phyloP scores from a whole-genome alignment of 2,797 vertebrate genomes.

The Esox lucius region DNA sequence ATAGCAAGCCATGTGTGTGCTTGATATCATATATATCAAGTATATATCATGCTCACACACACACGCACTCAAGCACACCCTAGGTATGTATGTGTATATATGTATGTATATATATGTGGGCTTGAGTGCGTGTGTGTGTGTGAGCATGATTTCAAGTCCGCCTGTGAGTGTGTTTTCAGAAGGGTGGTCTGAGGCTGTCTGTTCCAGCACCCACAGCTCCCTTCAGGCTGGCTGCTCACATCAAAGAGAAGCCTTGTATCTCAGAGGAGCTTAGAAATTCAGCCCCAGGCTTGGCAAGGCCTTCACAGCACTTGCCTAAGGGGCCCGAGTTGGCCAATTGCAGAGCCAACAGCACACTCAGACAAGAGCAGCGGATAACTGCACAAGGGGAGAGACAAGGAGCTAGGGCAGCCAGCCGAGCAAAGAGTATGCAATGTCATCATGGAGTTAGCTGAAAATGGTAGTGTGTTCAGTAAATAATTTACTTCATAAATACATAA shows the following conservation, averaged over 20 bases:
- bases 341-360: constrained; percentile 54
- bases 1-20: too few species aligned
- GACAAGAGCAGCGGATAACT: constrained; percentile 59
- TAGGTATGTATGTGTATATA: too few species aligned
- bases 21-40: too few species aligned
- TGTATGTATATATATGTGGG: too few species aligned
- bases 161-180: constrained; percentile 3
- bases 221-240: constrained; percentile 74
- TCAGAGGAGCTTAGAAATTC: constrained; percentile 72
- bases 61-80: too few species aligned
- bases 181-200: constrained; percentile 46
- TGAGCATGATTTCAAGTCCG: background rate
- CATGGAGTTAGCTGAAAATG: constrained; percentile 8
- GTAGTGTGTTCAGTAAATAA: constrained; percentile 67
- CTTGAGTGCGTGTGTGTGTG: too few species aligned
- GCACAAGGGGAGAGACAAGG: constrained; percentile 45
- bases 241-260: constrained; percentile 73
- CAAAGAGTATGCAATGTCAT: constrained; percentile 37
- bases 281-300: constrained; percentile 66
- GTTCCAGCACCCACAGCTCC: constrained; percentile 58
- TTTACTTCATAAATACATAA: constrained; percentile 75
- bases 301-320: constrained; percentile 70
- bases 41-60: too few species aligned
- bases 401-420: constrained; percentile 35
- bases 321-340: constrained; percentile 40